Base-by-base conservation (phyloP, 2,888 invertebrate species). In the Leucozona laternaria region DNA sequence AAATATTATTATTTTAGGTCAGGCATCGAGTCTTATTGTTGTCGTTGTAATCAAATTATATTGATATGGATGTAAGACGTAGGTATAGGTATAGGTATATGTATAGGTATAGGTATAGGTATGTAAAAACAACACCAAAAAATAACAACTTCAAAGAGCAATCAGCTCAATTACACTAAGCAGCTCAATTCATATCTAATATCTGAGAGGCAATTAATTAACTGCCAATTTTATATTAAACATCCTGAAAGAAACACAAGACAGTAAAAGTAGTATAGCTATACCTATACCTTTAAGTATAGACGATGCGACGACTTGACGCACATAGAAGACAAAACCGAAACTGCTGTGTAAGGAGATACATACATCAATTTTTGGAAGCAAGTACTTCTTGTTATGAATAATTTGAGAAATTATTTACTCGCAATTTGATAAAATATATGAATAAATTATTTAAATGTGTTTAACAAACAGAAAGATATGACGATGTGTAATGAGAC, bases 121-220 rank as follows among this genome's bases (percentile, higher is more conserved):
- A 43, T 2, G 17, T 45, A 5, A 43, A 43, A 43, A 17, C 22
- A 37, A 57, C 37, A 55, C 8, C 3, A 13, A 37, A 43, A 40
- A 45, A n/a, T n/a, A n/a, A 68, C 20, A n/a, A 53, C 13, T 0
- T 13, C 22, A 70, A 34, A 15, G 13, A 79, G 34, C n/a, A 57
- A 45, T 45, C 62, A 70, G 45, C 70, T 62, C 53, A 45, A 64
- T 71, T 71, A 37, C 64, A 45, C 57, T 70, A 79, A 70, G 75
- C 28, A 66, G 37, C 84, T 66, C 71, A 76, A 79, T 72, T 72
- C 48, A 77, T 80, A 62, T 62, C 55, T 68, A 17, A 66, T 55
- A 68, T 60, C 68, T 48, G 3, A 45, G 22, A 64, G 62, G 60
- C 48, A 50, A 80, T 70, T 85, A 80, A 85, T 80, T 80, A 70